A percentile compares a stretch with the other conserved stretches of the same genome.
phyloP scores from a whole-genome alignment of 2,113 vertebrate genomes.

The Poecile atricapillus region DNA sequence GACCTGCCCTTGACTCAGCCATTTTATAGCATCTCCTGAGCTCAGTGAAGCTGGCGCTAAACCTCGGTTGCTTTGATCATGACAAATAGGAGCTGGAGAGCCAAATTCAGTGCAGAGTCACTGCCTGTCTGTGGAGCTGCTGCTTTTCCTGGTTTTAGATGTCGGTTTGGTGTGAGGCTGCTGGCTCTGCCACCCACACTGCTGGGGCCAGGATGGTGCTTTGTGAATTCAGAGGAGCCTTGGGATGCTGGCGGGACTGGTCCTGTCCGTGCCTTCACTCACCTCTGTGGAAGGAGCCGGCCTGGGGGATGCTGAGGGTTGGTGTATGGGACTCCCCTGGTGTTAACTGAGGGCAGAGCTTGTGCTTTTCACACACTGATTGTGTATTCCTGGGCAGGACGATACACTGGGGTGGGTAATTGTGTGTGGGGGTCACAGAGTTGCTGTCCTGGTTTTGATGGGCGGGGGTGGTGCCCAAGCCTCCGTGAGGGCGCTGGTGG shows the following conservation, averaged over 20 bases:
- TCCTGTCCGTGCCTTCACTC: neutral
- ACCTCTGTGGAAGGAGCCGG: neutral
- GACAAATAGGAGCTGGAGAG: conserved; percentile 49
- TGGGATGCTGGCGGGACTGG: neutral
- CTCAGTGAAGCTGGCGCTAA: conserved; percentile 12
- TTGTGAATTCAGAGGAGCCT: neutral
- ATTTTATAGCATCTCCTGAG: conserved; percentile 42
- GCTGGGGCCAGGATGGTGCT: neutral
- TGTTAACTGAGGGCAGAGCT: neutral
- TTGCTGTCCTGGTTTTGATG: fast-evolving
- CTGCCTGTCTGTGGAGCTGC: neutral
- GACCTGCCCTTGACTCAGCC: conserved; percentile 44
- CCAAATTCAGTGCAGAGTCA: conserved; percentile 34
- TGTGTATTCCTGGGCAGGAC: neutral
- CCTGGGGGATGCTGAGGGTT: neutral
- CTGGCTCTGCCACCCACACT: neutral
- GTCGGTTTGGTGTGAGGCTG: neutral
- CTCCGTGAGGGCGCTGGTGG: neutral
- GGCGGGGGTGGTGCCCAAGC: neutral
- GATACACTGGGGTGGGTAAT: neutral
- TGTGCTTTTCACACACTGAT: neutral
- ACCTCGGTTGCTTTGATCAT: neutral
- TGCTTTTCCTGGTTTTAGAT: neutral
- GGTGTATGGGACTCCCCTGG: neutral
- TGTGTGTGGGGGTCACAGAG: neutral